Evolutionary conservation across 2,113 vertebrate genomes (phyloP).

Genomic region (Pristiophorus japonicus): DNA sequence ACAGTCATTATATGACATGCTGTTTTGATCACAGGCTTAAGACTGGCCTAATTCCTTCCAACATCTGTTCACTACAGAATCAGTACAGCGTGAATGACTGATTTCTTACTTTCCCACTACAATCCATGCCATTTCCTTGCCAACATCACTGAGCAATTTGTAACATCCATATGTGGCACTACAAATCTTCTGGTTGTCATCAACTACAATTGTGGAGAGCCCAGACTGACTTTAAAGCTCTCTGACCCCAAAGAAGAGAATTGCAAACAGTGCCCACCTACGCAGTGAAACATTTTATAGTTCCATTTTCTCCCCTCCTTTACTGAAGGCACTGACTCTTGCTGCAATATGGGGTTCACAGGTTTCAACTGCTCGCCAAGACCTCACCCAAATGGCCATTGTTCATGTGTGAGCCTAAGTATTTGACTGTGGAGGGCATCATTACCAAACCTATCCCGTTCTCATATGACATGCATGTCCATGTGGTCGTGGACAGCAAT

Average conservation of each 20-base stretch:
- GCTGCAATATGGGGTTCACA: no score
- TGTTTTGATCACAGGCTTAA: neutral
- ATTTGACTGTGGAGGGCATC: no score
- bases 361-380: no score
- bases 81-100: conserved; percentile 3
- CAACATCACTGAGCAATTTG: neutral
- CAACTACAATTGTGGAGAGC: neutral
- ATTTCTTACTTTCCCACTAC: neutral
- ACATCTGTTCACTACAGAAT: conserved; percentile 25
- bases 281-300: neutral
- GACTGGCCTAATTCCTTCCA: neutral
- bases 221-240: neutral
- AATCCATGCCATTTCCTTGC: neutral
- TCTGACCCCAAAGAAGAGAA: neutral
- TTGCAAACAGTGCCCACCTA: neutral
- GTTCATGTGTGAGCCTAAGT: no score
- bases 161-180: neutral
- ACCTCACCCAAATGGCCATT: no score
- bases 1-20: conserved; percentile 16
- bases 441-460: no score
- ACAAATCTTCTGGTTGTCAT: neutral
- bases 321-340: no score
- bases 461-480: no score
- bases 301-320: neutral
- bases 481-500: no score